phyloP scores from a whole-genome alignment of 2,888 invertebrate genomes.

The Amphipyra berbera region DNA sequence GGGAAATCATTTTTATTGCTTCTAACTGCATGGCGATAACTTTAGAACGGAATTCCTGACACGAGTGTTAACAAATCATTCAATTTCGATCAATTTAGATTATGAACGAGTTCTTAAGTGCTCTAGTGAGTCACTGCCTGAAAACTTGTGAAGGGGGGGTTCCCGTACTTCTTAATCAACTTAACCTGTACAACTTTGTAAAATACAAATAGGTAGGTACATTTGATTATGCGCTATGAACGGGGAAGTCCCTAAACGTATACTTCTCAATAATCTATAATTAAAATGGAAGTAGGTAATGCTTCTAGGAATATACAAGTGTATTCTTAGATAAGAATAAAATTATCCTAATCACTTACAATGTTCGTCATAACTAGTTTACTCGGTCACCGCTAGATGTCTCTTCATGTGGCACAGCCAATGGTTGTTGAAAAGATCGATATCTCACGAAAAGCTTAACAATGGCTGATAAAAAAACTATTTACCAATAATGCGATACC shows the following conservation, averaged over 20 bases:
- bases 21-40: neutral
- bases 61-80: slow-evolving; percentile 25
- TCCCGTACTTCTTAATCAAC: neutral
- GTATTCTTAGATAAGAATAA: slow-evolving; percentile 8
- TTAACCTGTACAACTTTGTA: neutral
- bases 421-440: slow-evolving; percentile 20
- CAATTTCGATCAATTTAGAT: slow-evolving; percentile 44
- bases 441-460: slow-evolving; percentile 19
- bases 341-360: slow-evolving; percentile 1
- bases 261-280: neutral
- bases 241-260: slow-evolving; percentile 32
- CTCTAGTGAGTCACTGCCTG: slow-evolving; percentile 35
- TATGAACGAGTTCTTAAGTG: slow-evolving; percentile 16
- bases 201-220: neutral
- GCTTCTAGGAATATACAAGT: slow-evolving; percentile 5
- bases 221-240: slow-evolving; percentile 3
- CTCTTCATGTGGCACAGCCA: slow-evolving; percentile 27
- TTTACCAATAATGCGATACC: slow-evolving; percentile 20
- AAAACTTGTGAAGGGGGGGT: slow-evolving; percentile 1
- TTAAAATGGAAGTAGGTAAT: neutral
- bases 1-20: slow-evolving; percentile 5
- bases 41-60: slow-evolving; percentile 14
- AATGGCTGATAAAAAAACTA: slow-evolving; percentile 27
- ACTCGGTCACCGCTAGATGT: slow-evolving; percentile 39
- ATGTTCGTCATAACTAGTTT: slow-evolving; percentile 22